phyloP scores from a whole-genome alignment of 2,113 vertebrate genomes.

The Uropsilus gracilis region DNA sequence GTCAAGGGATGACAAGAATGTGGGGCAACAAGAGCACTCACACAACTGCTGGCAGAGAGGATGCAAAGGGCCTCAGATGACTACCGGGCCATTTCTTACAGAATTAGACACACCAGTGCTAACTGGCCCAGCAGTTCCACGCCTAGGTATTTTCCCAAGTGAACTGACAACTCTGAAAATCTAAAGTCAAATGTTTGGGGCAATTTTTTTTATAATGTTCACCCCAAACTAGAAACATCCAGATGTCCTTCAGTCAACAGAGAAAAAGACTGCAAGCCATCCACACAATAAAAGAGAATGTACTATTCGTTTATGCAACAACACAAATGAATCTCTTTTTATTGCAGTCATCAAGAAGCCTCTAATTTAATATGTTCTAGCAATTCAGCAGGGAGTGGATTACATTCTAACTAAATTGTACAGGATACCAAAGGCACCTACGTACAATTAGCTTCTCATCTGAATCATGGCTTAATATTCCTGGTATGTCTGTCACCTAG shows the following conservation, averaged over 20 bases:
- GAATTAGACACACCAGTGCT: too few species aligned
- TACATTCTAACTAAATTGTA: background rate
- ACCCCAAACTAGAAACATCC: too few species aligned
- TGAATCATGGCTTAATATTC: background rate
- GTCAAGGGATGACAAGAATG: rapidly evolving
- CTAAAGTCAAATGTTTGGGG: background rate
- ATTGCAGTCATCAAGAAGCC: background rate
- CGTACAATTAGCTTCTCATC: background rate
- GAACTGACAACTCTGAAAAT: background rate
- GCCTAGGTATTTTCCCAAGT: too few species aligned
- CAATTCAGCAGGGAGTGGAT: background rate
- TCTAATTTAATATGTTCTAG: background rate
- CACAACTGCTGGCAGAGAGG: background rate
- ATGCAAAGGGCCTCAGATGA: background rate
- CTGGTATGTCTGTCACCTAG: background rate
- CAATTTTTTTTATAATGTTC: background rate
- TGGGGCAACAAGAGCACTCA: background rate
- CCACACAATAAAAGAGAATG: background rate
- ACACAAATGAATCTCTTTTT: too few species aligned
- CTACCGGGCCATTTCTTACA: background rate
- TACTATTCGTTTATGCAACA: background rate
- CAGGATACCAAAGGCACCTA: background rate
- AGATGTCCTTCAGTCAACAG: background rate
- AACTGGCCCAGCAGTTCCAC: too few species aligned
- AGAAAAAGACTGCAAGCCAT: background rate